phyloP scores from a whole-genome alignment of 2,797 vertebrate genomes.

The Sebastes reedi region DNA sequence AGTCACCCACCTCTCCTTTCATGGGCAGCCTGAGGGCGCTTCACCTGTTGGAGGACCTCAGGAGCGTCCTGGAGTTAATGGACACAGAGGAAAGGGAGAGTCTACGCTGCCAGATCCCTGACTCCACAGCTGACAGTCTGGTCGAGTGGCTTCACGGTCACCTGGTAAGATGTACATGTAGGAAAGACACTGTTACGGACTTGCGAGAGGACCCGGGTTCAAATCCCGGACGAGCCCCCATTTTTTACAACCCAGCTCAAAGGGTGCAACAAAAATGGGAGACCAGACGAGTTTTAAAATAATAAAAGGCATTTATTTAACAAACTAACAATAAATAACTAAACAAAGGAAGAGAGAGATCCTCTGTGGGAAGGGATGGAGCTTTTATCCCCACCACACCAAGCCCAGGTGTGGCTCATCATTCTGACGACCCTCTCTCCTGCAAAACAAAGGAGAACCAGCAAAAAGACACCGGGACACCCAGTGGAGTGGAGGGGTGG shows the following conservation, averaged over 20 bases:
- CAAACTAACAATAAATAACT: too few relatives aligned
- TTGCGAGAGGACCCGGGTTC: constrained; percentile 84
- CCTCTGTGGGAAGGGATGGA: too few relatives aligned
- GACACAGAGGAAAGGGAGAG: constrained; percentile 92
- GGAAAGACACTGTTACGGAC: background rate
- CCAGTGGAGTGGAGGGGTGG: too few relatives aligned
- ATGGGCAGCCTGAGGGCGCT: constrained; percentile 92
- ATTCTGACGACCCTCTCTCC: too few relatives aligned
- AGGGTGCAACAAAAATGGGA: too few relatives aligned
- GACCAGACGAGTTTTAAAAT: too few relatives aligned
- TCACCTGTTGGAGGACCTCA: constrained; percentile 94
- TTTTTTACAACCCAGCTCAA: background rate
- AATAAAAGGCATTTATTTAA: too few relatives aligned
- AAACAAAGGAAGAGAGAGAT: too few relatives aligned
- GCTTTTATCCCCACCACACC: too few relatives aligned
- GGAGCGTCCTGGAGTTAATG: constrained; percentile 93
- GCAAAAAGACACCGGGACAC: too few relatives aligned
- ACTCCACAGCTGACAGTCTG: constrained; percentile 90
- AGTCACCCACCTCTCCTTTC: constrained; percentile 96
- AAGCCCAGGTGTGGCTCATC: too few relatives aligned
- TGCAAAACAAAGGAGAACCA: too few relatives aligned
- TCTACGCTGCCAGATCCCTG: constrained; percentile 93
- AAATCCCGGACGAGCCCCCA: constrained; percentile 81
- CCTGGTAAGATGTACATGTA: constrained; percentile 81
- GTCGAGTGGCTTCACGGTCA: constrained; percentile 93